phyloP scores from a whole-genome alignment of 2,113 vertebrate species.

The Rhagologus leucostigma region DNA sequence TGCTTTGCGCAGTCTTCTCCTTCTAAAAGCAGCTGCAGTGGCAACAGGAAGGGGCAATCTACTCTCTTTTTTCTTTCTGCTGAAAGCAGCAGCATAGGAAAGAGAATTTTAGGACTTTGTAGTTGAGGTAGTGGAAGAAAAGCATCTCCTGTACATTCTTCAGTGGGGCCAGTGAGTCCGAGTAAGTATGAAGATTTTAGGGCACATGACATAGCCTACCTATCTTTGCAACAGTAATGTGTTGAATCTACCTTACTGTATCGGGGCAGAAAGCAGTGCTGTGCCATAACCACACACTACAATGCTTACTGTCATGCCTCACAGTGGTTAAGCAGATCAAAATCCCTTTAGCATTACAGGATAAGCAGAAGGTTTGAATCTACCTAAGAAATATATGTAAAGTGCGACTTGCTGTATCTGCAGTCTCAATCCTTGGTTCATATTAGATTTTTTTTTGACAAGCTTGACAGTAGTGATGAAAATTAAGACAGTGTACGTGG shows the following conservation, averaged over 20 bases:
- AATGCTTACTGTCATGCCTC: not conserved
- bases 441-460: not conserved
- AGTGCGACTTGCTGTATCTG: not conserved
- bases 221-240: not conserved
- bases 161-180: not conserved
- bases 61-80: not conserved
- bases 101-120: not conserved
- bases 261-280: not conserved
- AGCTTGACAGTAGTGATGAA: not conserved
- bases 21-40: not conserved
- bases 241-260: not conserved
- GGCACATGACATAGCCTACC: not conserved
- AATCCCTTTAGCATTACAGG: not conserved
- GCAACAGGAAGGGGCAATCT: not conserved
- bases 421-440: not conserved
- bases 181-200: not conserved
- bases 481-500: not conserved
- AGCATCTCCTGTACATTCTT: not conserved
- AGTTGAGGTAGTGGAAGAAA: not conserved
- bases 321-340: not conserved
- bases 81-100: not conserved
- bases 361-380: not conserved
- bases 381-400: not conserved
- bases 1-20: not conserved
- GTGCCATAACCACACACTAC: not conserved